Percentiles rank a stretch among this genome's conserved stretches.
These are phyloP conservation scores for Heliconius congener DNA, from an alignment of 1,140 invertebrate genomes.

Conservation along the genomic window DNA sequence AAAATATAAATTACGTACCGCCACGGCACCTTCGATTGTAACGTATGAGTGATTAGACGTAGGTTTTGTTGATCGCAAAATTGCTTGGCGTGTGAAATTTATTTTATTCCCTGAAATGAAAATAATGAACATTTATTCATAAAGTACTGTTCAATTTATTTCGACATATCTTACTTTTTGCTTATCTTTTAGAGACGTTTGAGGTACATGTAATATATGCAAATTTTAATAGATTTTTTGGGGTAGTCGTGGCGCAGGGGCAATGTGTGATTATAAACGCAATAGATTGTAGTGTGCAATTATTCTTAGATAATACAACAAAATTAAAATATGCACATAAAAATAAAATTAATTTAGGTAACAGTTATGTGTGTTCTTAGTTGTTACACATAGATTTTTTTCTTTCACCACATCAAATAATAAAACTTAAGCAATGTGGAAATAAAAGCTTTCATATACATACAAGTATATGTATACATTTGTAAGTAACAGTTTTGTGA, in stretches of 20 bases:
- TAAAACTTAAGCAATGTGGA: not conserved
- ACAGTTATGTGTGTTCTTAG: no score
- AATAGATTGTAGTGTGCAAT: no score
- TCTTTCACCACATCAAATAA: not conserved
- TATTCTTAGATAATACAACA: no score
- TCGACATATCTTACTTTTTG: not conserved
- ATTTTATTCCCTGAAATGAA: not conserved
- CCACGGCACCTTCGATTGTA: constrained; percentile 6
- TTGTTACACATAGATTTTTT: not conserved
- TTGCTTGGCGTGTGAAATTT: not conserved
- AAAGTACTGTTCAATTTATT: not conserved
- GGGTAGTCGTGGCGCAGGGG: no score
- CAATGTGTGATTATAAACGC: no score
- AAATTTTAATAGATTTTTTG: no score
- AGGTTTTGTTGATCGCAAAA: not conserved
- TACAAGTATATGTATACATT: not conserved
- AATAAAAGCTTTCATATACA: not conserved
- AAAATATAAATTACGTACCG: constrained; percentile 11
- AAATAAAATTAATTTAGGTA: no score
- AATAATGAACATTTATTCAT: not conserved
- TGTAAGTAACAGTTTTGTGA: not conserved
- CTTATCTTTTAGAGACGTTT: no score
- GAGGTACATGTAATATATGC: no score
- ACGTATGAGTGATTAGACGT: constrained; percentile 11
- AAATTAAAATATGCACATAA: no score